Evolutionary conservation across 2,113 vertebrate species (phyloP).

Genomic region (Gnathonemus longibarbis): DNA sequence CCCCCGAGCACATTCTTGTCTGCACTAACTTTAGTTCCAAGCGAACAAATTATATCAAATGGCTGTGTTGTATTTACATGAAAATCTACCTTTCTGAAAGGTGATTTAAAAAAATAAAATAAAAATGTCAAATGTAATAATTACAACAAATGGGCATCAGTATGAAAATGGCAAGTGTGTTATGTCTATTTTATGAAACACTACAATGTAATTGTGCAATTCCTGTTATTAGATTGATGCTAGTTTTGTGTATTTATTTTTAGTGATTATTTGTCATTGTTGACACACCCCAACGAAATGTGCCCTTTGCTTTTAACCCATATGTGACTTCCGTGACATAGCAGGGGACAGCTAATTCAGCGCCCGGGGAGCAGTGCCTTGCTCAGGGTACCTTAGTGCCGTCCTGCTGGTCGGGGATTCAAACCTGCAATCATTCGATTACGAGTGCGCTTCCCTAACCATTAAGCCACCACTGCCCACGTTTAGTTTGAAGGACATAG

Average conservation of each 20-base stretch:
- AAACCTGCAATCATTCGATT: too few relatives aligned
- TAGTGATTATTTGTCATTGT: too few relatives aligned
- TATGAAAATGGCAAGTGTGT: background rate
- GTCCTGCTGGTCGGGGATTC: too few relatives aligned
- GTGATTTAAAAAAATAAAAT: background rate
- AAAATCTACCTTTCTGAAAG: background rate
- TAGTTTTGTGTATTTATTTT: background rate
- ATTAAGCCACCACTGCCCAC: too few relatives aligned
- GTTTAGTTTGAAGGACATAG: background rate
- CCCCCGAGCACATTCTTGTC: background rate
- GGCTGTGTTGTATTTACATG: background rate
- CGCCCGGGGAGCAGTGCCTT: too few relatives aligned
- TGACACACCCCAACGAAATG: too few relatives aligned
- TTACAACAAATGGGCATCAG: background rate
- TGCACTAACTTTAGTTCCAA: background rate
- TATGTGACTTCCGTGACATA: too few relatives aligned
- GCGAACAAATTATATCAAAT: background rate
- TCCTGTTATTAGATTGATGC: background rate
- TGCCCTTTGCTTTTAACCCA: too few relatives aligned
- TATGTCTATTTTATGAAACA: background rate
- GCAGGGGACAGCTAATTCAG: too few relatives aligned
- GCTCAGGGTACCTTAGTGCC: too few relatives aligned
- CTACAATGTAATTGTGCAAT: background rate
- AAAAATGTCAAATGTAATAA: background rate
- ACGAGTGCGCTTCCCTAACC: too few relatives aligned